Percentiles rank a stretch among this genome's conserved stretches.
These are phyloP conservation scores for Rhombomys opimus DNA, from an alignment of 2,113 vertebrate species.

Conservation along the genomic window DNA sequence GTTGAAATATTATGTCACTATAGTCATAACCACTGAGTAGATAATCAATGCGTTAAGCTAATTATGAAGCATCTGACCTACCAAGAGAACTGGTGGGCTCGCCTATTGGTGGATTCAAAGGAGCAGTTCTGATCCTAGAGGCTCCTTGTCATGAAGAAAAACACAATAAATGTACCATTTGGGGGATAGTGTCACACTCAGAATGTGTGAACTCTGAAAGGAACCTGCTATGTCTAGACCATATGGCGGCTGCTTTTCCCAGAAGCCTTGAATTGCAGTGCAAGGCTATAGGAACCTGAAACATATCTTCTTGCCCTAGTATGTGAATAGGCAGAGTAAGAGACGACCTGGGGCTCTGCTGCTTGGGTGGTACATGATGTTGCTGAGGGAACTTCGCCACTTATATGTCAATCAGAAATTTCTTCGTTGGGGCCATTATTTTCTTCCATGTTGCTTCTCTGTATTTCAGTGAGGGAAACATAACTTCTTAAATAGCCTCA, in stretches of 20 bases:
- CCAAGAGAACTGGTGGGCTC: slow-evolving; percentile 36
- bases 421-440: slow-evolving; percentile 48
- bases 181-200: neutral
- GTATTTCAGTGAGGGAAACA: slow-evolving; percentile 32
- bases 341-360: slow-evolving; percentile 44
- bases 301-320: slow-evolving; percentile 69
- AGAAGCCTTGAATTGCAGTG: neutral
- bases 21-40: slow-evolving; percentile 49
- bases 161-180: slow-evolving; percentile 56
- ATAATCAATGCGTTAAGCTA: slow-evolving; percentile 56
- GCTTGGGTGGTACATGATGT: slow-evolving; percentile 70
- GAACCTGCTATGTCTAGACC: neutral
- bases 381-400: slow-evolving; percentile 50
- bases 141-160: slow-evolving; percentile 37
- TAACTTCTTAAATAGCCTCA: slow-evolving; percentile 65
- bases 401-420: slow-evolving; percentile 44
- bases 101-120: slow-evolving; percentile 44
- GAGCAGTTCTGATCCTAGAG: slow-evolving; percentile 28
- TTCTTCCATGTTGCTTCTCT: slow-evolving; percentile 75
- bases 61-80: slow-evolving; percentile 65
- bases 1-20: slow-evolving; percentile 59
- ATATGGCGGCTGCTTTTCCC: slow-evolving; percentile 38
- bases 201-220: neutral
- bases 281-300: slow-evolving; percentile 64
- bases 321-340: slow-evolving; percentile 21